Base-by-base conservation (phyloP, 2,113 vertebrate genomes). In the Podiceps cristatus region DNA sequence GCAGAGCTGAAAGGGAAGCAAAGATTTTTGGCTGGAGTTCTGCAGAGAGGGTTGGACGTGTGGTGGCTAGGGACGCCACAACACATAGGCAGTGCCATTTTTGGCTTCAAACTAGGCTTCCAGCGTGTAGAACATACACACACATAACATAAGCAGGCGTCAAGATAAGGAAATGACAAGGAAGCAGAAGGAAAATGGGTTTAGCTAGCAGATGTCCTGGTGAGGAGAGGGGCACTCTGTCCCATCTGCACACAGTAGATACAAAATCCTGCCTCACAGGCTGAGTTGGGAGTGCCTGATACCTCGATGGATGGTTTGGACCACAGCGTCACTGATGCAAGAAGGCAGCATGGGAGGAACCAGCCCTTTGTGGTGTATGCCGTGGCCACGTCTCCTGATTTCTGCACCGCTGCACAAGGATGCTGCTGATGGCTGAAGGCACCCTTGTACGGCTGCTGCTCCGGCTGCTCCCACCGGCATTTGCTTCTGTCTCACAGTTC, bases 21-120 rank as follows among this genome's bases (percentile, higher is more conserved):
- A 90, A 96, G 20, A 25, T 83, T 94, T 97, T 88, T 93, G 87
- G 79, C 90, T 79, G 72, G 77, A 86, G 42, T 47, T 84, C 92
- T 76, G 49, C 93, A 73, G 83, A 53, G 67, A 90, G 89, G 59
- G 56, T 94, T 83, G 93, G 83, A 94, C 5, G 2, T 68, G 79
- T 53, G 68, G 72, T 5, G 11, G 83, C 56, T 72, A 11, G 9
- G 67, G 87, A 76, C 50, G 77, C 62, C 60, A 59, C 3, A 3
- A 94, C 77, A 67, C 31, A 77, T 5, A 73, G 80, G 28, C 86
- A 73, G 55, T 1, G 0, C 58, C 67, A 47, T 29, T 52, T 94
- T 83, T 83, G 55, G 67, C 87, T 93, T 63, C 59, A 50, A 2
- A 35, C 52, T 44, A 66, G 74, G 31, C 45, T 49, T 86, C n/a